phyloP scores from a whole-genome alignment of 2,797 vertebrate genomes.

The Columba guinea region DNA sequence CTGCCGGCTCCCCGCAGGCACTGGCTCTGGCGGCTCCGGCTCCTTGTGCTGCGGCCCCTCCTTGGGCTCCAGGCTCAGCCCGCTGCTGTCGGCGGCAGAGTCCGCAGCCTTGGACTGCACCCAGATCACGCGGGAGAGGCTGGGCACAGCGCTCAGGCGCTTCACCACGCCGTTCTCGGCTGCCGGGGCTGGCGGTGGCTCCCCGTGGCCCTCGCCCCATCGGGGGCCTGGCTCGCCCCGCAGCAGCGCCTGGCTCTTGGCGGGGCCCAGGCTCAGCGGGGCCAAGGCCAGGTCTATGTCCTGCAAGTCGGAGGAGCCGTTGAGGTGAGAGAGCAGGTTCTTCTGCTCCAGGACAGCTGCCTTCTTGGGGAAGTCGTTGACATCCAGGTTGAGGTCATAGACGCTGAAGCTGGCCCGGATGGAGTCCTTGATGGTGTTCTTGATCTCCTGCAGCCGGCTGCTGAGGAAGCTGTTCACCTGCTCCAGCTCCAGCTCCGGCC shows the following conservation, averaged over 20 bases:
- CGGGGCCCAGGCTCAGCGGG: conserved; percentile 89
- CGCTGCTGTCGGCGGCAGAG: conserved; percentile 44
- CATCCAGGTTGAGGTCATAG: conserved; percentile 95
- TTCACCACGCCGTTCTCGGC: conserved; percentile 86
- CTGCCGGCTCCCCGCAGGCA: conserved; percentile 74
- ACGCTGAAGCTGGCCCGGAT: conserved; percentile 95
- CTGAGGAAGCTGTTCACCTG: conserved; percentile 97
- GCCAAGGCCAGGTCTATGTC: conserved; percentile 96
- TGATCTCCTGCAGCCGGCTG: conserved; percentile 96
- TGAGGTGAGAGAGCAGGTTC: conserved; percentile 91
- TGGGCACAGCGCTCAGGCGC: conserved; percentile 88
- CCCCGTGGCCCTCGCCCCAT: conserved; percentile 48
- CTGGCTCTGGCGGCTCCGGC: conserved; percentile 74
- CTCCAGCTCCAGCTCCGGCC: conserved; percentile 94
- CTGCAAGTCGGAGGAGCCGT: conserved; percentile 89
- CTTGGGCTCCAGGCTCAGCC: conserved; percentile 69
- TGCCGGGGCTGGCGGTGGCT: conserved; percentile 10
- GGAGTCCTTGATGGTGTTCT: conserved; percentile 98
- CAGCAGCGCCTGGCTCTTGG: conserved; percentile 87
- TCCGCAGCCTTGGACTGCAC: conserved; percentile 86
- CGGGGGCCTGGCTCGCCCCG: conserved; percentile 70
- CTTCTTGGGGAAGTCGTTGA: conserved; percentile 95
- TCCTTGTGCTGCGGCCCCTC: conserved; percentile 73
- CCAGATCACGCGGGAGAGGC: conserved; percentile 92
- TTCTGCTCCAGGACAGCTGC: conserved; percentile 91